Conservation (phyloP, 2,888 invertebrate genomes). For the Pammene fasciana region DNA sequence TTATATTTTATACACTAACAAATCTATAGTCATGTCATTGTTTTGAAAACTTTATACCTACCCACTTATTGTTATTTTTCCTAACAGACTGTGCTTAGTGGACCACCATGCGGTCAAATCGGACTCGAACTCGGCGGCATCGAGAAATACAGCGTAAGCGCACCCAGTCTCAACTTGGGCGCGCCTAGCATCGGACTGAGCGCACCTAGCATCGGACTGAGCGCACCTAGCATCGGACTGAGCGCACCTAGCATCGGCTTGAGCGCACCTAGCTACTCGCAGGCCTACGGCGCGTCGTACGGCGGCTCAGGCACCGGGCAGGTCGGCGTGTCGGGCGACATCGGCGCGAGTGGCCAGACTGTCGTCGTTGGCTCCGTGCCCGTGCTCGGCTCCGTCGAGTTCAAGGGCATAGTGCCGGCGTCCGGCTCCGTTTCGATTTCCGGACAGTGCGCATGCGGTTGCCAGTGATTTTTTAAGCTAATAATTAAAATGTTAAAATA, state of each 20-base stretch:
- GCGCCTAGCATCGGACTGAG: not conserved
- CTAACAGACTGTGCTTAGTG: conserved; percentile 16
- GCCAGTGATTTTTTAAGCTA: not conserved
- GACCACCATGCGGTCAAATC: conserved; percentile 8
- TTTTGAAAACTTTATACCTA: too few species aligned
- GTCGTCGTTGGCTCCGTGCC: conserved; percentile 43
- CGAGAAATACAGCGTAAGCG: conserved; percentile 3
- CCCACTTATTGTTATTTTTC: not conserved
- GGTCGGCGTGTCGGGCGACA: conserved; percentile 32
- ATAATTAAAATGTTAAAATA: not conserved
- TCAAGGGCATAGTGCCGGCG: conserved; percentile 26
- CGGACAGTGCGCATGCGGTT: conserved; percentile 31
- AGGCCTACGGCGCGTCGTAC: conserved; percentile 42
- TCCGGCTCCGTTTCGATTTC: conserved; percentile 28
- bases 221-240: not conserved
- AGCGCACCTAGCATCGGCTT: not conserved
- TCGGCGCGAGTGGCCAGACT: conserved; percentile 40
- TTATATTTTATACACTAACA: not conserved
- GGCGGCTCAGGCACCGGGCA: conserved; percentile 52
- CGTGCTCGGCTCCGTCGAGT: conserved; percentile 29
- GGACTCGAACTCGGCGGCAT: not conserved
- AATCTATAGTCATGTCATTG: too few species aligned
- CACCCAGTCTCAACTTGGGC: not conserved
- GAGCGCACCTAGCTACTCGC: conserved; percentile 18
- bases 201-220: not conserved